A percentile compares a stretch with the other conserved stretches of the same genome.
phyloP scores from a whole-genome alignment of 2,797 vertebrate species.

The Echeneis naucrates region DNA sequence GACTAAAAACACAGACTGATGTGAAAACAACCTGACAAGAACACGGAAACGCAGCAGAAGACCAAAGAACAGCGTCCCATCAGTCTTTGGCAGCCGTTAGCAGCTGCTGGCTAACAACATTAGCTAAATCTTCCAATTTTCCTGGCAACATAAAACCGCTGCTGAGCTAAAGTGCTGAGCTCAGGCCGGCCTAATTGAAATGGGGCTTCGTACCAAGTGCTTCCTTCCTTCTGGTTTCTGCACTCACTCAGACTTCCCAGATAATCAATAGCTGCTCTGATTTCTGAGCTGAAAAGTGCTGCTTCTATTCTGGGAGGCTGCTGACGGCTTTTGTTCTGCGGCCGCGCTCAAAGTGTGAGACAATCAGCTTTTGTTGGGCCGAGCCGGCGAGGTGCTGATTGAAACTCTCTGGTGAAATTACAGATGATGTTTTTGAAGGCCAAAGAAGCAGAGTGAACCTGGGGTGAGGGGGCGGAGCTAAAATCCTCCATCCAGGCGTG shows the following conservation, averaged over 20 bases:
- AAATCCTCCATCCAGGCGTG: background rate
- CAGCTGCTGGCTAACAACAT: constrained; percentile 57
- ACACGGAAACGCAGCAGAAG: background rate
- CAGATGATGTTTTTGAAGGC: background rate
- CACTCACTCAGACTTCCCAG: constrained; percentile 52
- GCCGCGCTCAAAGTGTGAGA: constrained; percentile 8
- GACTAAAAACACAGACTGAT: background rate
- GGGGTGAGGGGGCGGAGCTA: background rate
- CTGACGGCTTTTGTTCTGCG: constrained; percentile 23
- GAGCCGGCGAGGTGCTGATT: background rate
- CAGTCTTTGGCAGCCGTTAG: constrained; percentile 36
- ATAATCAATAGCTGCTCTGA: constrained; percentile 65
- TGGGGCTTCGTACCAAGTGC: constrained; percentile 49
- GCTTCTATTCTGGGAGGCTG: constrained; percentile 58
- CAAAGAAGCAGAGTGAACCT: background rate
- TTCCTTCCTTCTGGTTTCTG: constrained; percentile 47
- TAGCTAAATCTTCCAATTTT: constrained; percentile 63
- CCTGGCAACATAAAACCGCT: constrained; percentile 55
- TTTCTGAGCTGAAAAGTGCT: constrained; percentile 39
- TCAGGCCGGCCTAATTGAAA: constrained; percentile 63
- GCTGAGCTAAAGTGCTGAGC: constrained; percentile 67
- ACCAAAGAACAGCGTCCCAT: background rate
- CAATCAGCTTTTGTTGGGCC: constrained; percentile 10
- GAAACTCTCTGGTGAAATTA: background rate
- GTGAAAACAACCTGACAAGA: background rate